Conservation (phyloP, 2,797 vertebrate species). For the Liasis olivaceus region DNA sequence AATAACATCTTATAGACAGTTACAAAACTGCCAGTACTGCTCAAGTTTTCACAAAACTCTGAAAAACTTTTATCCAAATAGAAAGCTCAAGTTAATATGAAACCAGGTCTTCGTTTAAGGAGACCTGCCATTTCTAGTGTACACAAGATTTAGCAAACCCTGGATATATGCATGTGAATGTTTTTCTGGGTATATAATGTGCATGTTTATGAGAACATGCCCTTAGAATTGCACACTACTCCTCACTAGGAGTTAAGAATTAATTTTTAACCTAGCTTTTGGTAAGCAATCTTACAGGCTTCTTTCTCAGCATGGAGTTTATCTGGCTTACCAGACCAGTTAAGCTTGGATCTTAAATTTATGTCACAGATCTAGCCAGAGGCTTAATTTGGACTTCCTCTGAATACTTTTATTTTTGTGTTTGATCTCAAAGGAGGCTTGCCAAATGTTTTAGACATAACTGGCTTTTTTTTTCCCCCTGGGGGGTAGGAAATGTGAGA, state of each 20-base stretch:
- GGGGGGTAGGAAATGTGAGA: neutral
- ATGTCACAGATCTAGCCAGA: conserved; percentile 64
- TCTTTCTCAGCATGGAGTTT: conserved; percentile 66
- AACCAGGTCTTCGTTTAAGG: neutral
- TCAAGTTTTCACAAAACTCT: neutral
- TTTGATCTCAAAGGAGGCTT: conserved; percentile 66
- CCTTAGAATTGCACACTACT: conserved; percentile 35
- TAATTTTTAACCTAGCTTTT: conserved; percentile 45
- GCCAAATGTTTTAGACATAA: conserved; percentile 58
- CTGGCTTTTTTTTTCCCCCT: neutral
- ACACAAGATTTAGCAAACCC: neutral
- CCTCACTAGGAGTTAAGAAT: conserved; percentile 50
- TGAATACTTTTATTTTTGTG: conserved; percentile 61
- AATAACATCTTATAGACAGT: neutral
- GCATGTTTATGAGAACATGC: conserved; percentile 39
- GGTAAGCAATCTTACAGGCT: conserved; percentile 63
- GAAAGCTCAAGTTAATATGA: neutral
- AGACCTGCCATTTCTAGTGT: neutral
- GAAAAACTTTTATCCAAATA: neutral
- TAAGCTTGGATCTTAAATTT: conserved; percentile 44
- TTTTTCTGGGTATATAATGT: conserved; percentile 21
- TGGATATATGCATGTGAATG: neutral
- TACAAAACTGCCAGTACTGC: neutral
- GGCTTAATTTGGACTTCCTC: conserved; percentile 71
- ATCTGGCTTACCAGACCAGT: conserved; percentile 66